Conservation (phyloP, 2,797 vertebrate species). For the Chelonia mydas region DNA sequence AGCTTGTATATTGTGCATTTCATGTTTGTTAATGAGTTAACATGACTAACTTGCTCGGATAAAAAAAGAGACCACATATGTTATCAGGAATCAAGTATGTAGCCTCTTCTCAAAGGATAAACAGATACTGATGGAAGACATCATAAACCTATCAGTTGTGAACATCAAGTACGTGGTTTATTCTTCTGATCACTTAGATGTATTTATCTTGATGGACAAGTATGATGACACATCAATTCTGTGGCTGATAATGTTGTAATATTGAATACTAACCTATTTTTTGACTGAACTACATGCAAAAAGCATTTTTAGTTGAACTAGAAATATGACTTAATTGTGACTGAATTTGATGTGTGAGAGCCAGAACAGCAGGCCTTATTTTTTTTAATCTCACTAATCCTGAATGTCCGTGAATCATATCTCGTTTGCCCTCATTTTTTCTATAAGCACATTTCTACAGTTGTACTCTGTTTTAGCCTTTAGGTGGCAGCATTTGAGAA, state of each 20-base stretch:
- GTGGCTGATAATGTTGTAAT: neutral
- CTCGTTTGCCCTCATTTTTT: neutral
- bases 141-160: neutral
- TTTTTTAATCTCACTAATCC: neutral
- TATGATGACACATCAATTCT: neutral
- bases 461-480: constrained; percentile 62
- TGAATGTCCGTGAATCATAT: neutral
- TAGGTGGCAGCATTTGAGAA: constrained; percentile 83
- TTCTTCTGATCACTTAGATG: neutral
- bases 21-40: neutral
- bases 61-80: neutral
- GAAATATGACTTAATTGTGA: neutral
- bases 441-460: neutral
- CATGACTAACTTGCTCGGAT: neutral
- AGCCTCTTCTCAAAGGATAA: neutral
- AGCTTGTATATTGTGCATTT: neutral
- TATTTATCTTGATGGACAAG: neutral
- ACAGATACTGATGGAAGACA: neutral
- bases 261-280: neutral
- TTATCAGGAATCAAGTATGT: neutral
- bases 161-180: neutral
- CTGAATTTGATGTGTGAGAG: rapidly evolving
- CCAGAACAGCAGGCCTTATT: neutral
- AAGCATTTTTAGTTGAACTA: neutral
- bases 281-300: neutral